Evolutionary conservation across 2,888 invertebrate genomes (phyloP), one percentile per base, ranked within the genome.

Genomic region (Callyntrura sp.): DNA sequence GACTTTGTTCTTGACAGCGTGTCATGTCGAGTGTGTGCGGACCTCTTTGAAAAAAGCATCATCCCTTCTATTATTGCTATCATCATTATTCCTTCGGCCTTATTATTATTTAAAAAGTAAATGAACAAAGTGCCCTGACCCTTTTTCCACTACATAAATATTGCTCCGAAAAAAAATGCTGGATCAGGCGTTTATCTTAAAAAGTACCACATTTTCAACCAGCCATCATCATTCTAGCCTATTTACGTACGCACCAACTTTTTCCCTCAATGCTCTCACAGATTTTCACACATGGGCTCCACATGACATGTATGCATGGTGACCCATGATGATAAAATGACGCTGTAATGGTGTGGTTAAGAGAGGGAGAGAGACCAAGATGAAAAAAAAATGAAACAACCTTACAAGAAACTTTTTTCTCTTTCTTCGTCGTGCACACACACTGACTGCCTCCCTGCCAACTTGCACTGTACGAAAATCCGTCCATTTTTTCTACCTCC

Each of bases 211-310:
- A 65, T 68, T 68, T 83, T 83, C 28, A 85, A 60, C 70, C 48
- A 83, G 20, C 43, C 43, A 11, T 28, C 57, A 48, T 20, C 6
- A n/a, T n/a, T 48, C 48, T 73, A 11, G 11, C 17, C 17, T 43
- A n/a, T n/a, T n/a, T 73, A 14, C 9, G 68, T 17, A n/a, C n/a
- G n/a, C n/a, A n/a, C n/a, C n/a, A n/a, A n/a, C n/a, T n/a, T n/a
- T n/a, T n/a, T n/a, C n/a, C n/a, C n/a, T n/a, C 12, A 62, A 1
- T 23, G 11, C n/a, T 60, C 12, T 62, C 68, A 43, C 57, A 43
- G 43, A 51, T 65, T 84, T 81, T 70, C 90, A 85, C 90, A 90
- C 81, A 82, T 90, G 90, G 70, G 68, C 76, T 86, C 82, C 90
- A 90, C 85, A 82, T 90, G 90, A 65, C 79, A 23, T n/a, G n/a